A percentile compares a stretch with the other conserved stretches of the same genome.
These are phyloP conservation scores for Callyntrura sp. DNA, from an alignment of 2,888 invertebrate species.

Conservation along the genomic window DNA sequence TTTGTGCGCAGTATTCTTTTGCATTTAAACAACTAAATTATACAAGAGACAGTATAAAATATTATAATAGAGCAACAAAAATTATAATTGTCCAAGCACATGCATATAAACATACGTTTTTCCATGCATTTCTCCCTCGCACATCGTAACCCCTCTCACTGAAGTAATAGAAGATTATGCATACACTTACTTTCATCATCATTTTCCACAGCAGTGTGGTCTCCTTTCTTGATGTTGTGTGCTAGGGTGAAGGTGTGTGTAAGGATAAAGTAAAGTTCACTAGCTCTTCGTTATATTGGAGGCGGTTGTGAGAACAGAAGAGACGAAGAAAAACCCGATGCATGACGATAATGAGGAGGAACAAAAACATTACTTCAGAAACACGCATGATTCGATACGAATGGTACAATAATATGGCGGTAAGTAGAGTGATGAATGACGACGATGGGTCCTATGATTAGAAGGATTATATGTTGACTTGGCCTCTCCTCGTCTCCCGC, in stretches of 20 bases:
- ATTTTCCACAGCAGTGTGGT: too few species aligned
- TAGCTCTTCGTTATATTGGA: too few species aligned
- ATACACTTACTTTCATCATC: constrained; percentile 39
- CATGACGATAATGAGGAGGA: constrained; percentile 2
- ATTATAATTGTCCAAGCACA: not conserved
- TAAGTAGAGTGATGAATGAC: constrained; percentile 30
- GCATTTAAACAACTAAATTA: constrained; percentile 2
- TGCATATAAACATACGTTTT: too few species aligned
- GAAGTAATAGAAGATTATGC: constrained; percentile 36
- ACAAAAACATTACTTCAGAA: too few species aligned
- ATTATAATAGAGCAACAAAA: not conserved
- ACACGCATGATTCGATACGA: not conserved
- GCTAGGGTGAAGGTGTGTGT: too few species aligned
- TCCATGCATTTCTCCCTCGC: too few species aligned
- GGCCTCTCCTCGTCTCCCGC: too few species aligned
- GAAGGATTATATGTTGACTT: too few species aligned
- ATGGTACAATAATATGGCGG: not conserved
- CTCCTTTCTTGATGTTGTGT: too few species aligned
- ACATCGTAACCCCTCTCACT: too few species aligned
- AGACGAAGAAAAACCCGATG: too few species aligned
- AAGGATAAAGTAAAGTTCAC: constrained; percentile 8
- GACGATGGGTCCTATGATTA: not conserved
- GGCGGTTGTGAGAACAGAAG: too few species aligned
- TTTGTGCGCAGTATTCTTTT: not conserved
- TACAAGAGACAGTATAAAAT: not conserved